Percentiles rank a stretch among this genome's conserved stretches.
These are phyloP conservation scores for Pyrrhosoma nymphula DNA, from an alignment of 2,888 invertebrate species.

Conservation along the genomic window DNA sequence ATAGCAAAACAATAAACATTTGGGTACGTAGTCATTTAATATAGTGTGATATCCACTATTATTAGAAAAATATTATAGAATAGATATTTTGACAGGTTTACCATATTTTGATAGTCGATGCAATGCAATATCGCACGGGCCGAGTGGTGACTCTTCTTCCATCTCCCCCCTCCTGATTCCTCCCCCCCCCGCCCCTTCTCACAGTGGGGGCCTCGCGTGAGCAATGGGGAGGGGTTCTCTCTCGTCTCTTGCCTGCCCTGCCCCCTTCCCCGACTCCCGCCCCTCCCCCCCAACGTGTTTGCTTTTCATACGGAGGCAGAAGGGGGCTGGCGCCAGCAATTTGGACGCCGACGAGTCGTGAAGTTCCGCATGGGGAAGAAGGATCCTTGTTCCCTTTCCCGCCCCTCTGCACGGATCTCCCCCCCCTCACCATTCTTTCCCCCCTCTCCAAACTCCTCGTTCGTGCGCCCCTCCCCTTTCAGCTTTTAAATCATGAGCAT, in stretches of 20 bases:
- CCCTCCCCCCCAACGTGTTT: slow-evolving; percentile 9
- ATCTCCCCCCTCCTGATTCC: neutral
- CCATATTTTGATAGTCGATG: no score
- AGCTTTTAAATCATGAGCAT: slow-evolving; percentile 19
- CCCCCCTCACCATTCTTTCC: neutral
- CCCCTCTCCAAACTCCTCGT: neutral
- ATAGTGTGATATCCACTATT: no score
- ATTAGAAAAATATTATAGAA: no score
- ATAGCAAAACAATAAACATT: no score
- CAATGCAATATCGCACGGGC: no score
- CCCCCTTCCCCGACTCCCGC: neutral
- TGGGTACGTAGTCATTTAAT: no score
- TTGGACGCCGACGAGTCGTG: slow-evolving; percentile 61
- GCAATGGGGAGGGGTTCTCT: neutral
- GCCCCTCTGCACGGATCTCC: neutral
- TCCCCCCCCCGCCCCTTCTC: neutral
- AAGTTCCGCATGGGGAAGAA: slow-evolving; percentile 61
- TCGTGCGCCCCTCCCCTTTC: neutral
- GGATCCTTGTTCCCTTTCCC: neutral
- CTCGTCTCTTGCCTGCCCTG: neutral
- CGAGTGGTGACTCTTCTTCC: no score
- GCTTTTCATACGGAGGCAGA: slow-evolving; percentile 41
- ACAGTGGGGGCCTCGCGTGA: slow-evolving; percentile 1
- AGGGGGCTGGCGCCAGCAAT: slow-evolving; percentile 64
- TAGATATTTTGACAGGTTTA: no score